Evolutionary conservation across 2,888 invertebrate genomes (phyloP), one percentile per base, ranked within the genome.

Genomic region (Gortyna flavago): DNA sequence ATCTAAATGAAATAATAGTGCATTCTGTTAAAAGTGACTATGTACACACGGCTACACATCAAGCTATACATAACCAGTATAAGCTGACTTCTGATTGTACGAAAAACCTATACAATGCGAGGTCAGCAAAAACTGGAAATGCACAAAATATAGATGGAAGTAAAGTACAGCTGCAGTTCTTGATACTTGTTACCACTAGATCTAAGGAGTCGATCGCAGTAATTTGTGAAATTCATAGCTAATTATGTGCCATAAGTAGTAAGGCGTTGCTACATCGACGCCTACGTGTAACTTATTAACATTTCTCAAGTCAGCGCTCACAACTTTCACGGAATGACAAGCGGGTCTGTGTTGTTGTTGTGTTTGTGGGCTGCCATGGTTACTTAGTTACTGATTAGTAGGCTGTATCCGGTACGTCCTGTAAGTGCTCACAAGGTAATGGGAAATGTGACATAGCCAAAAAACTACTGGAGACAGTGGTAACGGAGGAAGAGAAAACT

Each of bases 321-420:
- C 66, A 72, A 86, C 84, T 84, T 84, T 86, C 86, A 76, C 83
- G 44, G 64, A 83, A 75, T 81, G 82, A 81, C 84, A 76, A 68
- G 68, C 75, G 54, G 72, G 32, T 70, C n/a, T 61, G 21, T 71
- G 61, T 77, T 72, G 59, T 82, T 67, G 62, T 78, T 70, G 65
- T 64, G 29, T 68, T 51, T 51, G 61, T 68, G 57, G 73, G 80
- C 44, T 61, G 59, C 38, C 54, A 62, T 61, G 66, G 35, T 71
- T 35, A 70, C 70, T n/a, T 41, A 61, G 44, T 67, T 66, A 29
- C 44, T 72, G 62, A 57, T 67, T 64, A 71, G 64, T 68, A 54
- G 67, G 35, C 72, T 70, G 69, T 29, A 38, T 38, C 29, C 29
- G 6, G 54, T 66, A 72, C 77, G 57, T 59, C 11, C 25, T 25